A percentile compares a stretch with the other conserved stretches of the same genome.
phyloP scores from a whole-genome alignment of 2,113 vertebrate genomes.

The Bujurquina vittata region DNA sequence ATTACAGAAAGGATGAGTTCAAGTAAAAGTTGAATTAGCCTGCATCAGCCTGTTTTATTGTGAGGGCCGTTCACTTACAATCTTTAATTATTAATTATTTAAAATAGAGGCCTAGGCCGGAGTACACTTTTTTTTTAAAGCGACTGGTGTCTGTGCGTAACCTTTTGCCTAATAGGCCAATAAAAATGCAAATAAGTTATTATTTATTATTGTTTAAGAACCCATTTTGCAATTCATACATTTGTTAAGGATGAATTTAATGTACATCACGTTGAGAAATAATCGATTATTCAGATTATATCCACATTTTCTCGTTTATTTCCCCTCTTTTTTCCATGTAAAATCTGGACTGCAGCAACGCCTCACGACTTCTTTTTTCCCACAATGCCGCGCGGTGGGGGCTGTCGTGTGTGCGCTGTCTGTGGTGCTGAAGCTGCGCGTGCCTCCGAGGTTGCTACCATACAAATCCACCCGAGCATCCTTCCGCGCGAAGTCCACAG shows the following conservation, averaged over 20 bases:
- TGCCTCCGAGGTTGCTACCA: constrained; percentile 64
- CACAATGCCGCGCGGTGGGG: constrained; percentile 84
- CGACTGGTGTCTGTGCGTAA: neutral
- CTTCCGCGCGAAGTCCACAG: constrained; percentile 35
- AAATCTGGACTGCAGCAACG: constrained; percentile 69
- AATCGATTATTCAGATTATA: neutral
- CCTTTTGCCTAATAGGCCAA: neutral
- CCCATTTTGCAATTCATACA: neutral
- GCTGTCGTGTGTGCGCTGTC: constrained; percentile 77
- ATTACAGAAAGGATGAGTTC: neutral
- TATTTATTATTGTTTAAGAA: neutral
- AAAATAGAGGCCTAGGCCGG: neutral
- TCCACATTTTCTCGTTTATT: neutral
- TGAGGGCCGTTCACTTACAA: neutral
- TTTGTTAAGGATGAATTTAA: neutral
- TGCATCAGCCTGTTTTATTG: neutral
- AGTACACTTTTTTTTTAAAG: neutral
- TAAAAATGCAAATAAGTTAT: neutral
- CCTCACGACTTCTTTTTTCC: constrained; percentile 75
- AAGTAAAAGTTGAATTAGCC: neutral
- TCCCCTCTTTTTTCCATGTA: neutral
- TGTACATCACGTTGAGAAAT: neutral
- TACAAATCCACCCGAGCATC: constrained; percentile 67
- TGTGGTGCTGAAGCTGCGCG: constrained; percentile 88
- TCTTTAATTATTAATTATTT: neutral